Base-by-base conservation (phyloP, 1,140 invertebrate genomes). In the Bombus vancouverensis region DNA sequence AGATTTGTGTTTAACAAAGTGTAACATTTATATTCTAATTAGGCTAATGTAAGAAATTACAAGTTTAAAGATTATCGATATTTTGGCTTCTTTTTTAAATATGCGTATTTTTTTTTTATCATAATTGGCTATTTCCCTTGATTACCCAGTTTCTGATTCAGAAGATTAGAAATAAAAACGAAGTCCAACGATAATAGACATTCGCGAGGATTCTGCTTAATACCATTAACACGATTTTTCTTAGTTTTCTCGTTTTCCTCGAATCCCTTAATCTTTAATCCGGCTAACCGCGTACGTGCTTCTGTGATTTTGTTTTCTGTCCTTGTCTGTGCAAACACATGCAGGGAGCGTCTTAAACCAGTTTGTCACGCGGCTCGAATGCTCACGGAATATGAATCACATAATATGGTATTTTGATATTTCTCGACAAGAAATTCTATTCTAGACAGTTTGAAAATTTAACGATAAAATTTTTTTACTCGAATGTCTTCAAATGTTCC, bases 191-290 rank as follows among this genome's bases (percentile, higher is more conserved):
- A 75, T 88, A 86, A 83, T 70, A 37, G 10, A 4, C 88, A 42
- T 86, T 42, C 39, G 34, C 37, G 47, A 65, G 59, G 82, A 88
- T 62, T 78, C 78, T 75, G 77, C 72, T 82, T 42, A 66, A 65
- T 75, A 70, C 81, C 88, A 81, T 90, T 75, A 78, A 37, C 72
- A 73, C 37, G 62, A 84, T 78, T 87, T 86, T 39, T 71, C 73
- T 34, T 32, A 74, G 53, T 34, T 87, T 70, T 88, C 75, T 65
- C 82, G 28, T 74, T 70, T 62, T 47, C 75, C 65, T 82, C 71
- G 83, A 90, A 90, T 87, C 88, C 86, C 83, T 88, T 85, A 86
- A 90, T 90, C 88, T 90, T 86, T 90, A 90, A 90, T 90, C 88
- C 87, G 42, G 66, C 74, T 25, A 79, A 47, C 62, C 53, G 65